Evolutionary conservation across 2,888 invertebrate species (phyloP), one percentile per base, ranked within the genome.

Genomic region (Conistra vaccinii): DNA sequence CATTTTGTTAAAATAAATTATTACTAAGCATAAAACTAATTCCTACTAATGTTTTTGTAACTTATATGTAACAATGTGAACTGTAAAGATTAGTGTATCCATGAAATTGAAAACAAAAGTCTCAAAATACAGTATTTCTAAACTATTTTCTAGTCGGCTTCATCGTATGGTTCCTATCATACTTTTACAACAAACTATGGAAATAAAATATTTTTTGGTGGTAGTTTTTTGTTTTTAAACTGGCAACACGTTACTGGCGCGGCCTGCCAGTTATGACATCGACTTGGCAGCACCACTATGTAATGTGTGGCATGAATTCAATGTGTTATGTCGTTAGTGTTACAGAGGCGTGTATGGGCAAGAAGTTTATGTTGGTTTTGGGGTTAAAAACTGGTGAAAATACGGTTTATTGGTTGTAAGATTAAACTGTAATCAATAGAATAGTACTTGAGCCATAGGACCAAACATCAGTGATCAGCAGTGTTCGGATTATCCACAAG

Each of bases 261-360:
- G 63, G 63, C 35, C 57, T 71, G 75, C 58, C 67, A 66, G 83
- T 78, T 84, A 76, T 71, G 84, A 85, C 77, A 76, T 66, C 26
- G 62, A 80, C 74, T 82, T 82, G 86, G 81, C 84, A 86, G 39
- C 86, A 23, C 17, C 45, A 51, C 58, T 62, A 26, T 42, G 66
- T 65, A 55, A 53, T 71, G 69, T 68, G 61, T 62, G 75, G 55
- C 69, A 78, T 69, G 48, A 60, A 73, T 81, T 83, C 73, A 77
- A 76, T 78, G 58, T 84, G 57, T 17, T 69, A 17, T 63, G 51
- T 69, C 57, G 60, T 70, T 74, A 77, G 10, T 66, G 26, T 39
- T 68, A 42, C 60, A 32, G 12, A 12, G 12, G 35, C 14, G 14
- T 53, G 29, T 53, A 58, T n/a, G 53, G 4, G 57, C 29, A 67